Base-by-base conservation (phyloP, 1,140 invertebrate species). In the Atta texana region DNA sequence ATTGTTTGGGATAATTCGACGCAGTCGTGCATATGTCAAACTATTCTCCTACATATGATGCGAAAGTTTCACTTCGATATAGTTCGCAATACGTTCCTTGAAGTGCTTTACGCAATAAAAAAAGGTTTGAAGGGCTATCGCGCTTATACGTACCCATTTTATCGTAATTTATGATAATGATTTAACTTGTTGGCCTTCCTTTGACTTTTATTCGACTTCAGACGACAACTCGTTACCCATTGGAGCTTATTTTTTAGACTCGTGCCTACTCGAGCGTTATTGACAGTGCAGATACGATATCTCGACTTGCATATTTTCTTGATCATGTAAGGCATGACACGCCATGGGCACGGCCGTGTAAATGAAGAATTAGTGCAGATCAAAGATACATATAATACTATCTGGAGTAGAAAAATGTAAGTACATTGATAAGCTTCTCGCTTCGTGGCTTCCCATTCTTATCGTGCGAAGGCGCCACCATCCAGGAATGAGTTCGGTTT, bases 401-500 rank as follows among this genome's bases (percentile, higher is more conserved):
- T 75, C 69, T 49, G 18, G 3, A 61, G 31, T 72, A 21, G 39
- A 69, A 75, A 84, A 75, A 61, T 49, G 34, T n/a, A 51, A 63
- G 18, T 44, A 34, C 39, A 57, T 16, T 51, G 80, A 82, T 82
- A 84, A 75, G 7, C 31, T 31, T n/a, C 34, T 44, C 39, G 53
- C 51, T 28, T n/a, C 24, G 31, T 12, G 8, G 34, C 34, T 71
- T 81, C 18, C 34, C 34, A 21, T 28, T 39, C 24, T 57, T 10
- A 69, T 84, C 90, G 78, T 18, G 28, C 53, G 87, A 82, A 80
- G 91, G 91, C 91, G 91, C 91, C 90, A 92, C 91, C 74, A 31
- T 74, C 57, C 87, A 61, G 80, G 18, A 61, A 84, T 18, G 66
- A 84, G 72, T 31, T 44, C 18, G 14, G 34, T 14, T 74, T 74